Evolutionary conservation across 2,888 invertebrate species (phyloP).

Genomic region (Pseudococcus longispinus): DNA sequence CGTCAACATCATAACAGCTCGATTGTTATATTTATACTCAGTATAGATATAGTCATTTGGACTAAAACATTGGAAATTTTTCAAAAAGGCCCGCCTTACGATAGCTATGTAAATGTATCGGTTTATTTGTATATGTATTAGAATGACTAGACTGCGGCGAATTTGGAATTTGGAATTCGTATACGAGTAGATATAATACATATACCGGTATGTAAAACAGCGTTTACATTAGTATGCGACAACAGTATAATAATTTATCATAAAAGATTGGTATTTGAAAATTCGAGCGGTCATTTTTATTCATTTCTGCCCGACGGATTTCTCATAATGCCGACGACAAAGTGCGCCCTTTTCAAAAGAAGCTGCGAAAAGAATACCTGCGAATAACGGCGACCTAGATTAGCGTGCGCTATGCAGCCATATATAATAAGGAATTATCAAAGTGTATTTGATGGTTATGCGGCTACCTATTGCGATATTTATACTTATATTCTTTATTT

Average conservation of each 20-base stretch:
- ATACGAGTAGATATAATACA: not conserved
- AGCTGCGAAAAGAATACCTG: not conserved
- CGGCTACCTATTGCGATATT: not conserved
- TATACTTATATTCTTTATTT: not conserved
- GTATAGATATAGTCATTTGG: no score
- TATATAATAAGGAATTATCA: not conserved
- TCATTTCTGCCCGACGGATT: not conserved
- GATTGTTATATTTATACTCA: no score
- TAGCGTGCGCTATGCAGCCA: not conserved
- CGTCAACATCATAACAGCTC: no score
- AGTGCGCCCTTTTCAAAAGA: not conserved
- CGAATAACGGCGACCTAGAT: slow-evolving; percentile 13
- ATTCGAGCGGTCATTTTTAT: slow-evolving; percentile 25
- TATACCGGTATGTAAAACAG: not conserved
- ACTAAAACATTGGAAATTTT: no score
- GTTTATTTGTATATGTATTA: not conserved
- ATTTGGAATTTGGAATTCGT: not conserved
- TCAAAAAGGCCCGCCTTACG: no score
- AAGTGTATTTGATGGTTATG: not conserved
- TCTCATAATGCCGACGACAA: slow-evolving; percentile 10
- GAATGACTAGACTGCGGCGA: not conserved
- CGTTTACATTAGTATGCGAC: not conserved
- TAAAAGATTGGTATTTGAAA: not conserved
- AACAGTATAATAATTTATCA: not conserved
- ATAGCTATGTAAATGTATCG: no score